Evolutionary conservation across 35 echinoderm and acorn worm species (phyloP), one percentile per base, ranked within the genome.

Genomic region (Lytechinus pictus): DNA sequence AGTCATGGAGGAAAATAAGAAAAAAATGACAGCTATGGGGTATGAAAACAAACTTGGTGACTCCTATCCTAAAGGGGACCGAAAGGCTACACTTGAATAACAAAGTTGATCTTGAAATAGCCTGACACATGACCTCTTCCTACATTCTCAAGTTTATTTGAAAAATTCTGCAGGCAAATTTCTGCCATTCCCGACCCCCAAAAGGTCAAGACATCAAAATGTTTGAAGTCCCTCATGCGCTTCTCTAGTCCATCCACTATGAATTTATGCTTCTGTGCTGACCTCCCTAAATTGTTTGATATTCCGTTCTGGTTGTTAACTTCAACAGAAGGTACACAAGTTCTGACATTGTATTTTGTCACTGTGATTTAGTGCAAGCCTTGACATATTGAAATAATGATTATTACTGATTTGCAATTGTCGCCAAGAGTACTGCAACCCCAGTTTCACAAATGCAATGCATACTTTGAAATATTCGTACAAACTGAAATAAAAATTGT

Each of bases 121-220:
- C 66, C 16, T 79, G 66, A 79, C 66, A 79, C 66, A 79, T 79
- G 66, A 79, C 66, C 66, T 79, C 66, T 79, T 79, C 66, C 66
- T 79, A 79, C 66, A 79, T 79, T 79, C 66, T 79, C 66, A 79
- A 79, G 66, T 79, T 79, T 79, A 79, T 79, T 79, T 79, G 66
- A 79, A 79, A 79, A 79, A 79, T 79, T 79, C 66, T n/a, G 66
- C 66, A 79, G 14, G 66, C 66, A 79, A 79, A 79, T 79, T 79
- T 79, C 66, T 79, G 12, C 66, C 66, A 79, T 79, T 79, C 66
- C 66, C n/a, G 66, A 24, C 66, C 66, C 14, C 66, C 16, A n/a
- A 19, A 79, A 79, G 66, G 66, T 79, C 66, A 79, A 24, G 66
- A 79, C 66, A 79, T 79, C n/a, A 79, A 24, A n/a, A 79, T n/a